A percentile compares a stretch with the other conserved stretches of the same genome.
Evolutionary conservation across 2,797 vertebrate genomes (phyloP).

Genomic region (Lutjanus argentimaculatus): DNA sequence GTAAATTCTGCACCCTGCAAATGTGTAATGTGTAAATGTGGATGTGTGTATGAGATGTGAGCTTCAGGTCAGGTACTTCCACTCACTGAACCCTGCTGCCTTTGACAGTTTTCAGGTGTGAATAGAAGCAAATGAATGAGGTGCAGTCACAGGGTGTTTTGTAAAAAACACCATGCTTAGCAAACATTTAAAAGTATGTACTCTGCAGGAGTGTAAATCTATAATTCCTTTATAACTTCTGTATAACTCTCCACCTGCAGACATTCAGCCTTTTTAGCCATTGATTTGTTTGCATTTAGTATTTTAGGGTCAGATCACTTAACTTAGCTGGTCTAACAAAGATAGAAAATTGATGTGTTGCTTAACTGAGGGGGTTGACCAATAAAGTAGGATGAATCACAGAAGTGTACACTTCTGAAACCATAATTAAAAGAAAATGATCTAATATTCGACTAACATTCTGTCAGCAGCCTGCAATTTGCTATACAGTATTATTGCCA

Average conservation of each 20-base stretch:
- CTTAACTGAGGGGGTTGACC: not conserved
- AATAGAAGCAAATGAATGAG: slow-evolving; percentile 25
- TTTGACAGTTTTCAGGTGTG: slow-evolving; percentile 26
- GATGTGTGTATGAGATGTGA: slow-evolving; percentile 14
- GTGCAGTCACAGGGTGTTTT: not conserved
- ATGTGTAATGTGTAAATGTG: slow-evolving; percentile 5
- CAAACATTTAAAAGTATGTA: slow-evolving; percentile 7
- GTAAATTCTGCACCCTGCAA: slow-evolving; percentile 13
- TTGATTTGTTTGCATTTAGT: not conserved
- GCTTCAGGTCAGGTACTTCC: slow-evolving; percentile 23
- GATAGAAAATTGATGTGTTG: not conserved
- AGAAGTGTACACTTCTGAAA: not conserved
- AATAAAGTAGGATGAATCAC: not conserved
- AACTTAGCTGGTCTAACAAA: not conserved
- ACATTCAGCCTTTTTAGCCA: not conserved
- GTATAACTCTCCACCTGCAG: not conserved
- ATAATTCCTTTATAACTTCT: not conserved
- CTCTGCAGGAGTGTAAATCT: slow-evolving; percentile 7
- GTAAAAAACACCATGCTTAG: not conserved
- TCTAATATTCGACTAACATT: not conserved
- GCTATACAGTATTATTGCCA: not conserved
- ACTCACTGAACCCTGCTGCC: slow-evolving; percentile 30
- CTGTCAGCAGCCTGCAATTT: not conserved
- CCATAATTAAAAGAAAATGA: not conserved
- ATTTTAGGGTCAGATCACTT: slow-evolving; percentile 8